Conservation (phyloP, 92 coral and sea anemone species). For the Blastomussa wellsi region DNA sequence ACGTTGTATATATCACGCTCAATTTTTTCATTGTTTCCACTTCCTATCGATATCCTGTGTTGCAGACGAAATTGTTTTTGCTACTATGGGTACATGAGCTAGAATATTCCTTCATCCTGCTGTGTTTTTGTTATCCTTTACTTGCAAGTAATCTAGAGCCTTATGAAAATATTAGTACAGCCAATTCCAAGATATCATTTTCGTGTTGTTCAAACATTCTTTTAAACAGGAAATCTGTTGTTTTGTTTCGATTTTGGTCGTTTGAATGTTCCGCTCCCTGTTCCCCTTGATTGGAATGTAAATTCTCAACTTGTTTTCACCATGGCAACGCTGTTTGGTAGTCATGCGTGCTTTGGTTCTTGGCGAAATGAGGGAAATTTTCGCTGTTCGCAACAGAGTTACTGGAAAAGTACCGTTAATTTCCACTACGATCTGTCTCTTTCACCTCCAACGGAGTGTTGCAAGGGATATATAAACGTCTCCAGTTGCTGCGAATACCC, state of each 20-base stretch:
- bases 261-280: no score
- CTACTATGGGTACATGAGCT: no score
- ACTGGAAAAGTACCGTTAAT: neutral
- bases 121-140: neutral
- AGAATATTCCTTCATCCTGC: neutral
- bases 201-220: neutral
- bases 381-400: neutral
- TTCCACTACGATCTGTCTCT: constrained; percentile 24
- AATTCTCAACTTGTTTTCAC: constrained; percentile 14
- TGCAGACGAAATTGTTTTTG: no score
- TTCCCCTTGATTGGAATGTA: neutral
- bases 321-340: constrained; percentile 50
- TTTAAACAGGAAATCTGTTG: neutral
- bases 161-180: neutral
- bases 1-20: neutral
- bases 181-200: neutral
- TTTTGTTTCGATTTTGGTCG: no score
- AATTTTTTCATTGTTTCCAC: neutral
- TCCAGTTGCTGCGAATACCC: neutral
- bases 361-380: neutral
- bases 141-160: neutral
- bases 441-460: neutral
- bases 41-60: no score
- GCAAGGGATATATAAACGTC: neutral
- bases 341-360: constrained; percentile 45